A percentile compares a stretch with the other conserved stretches of the same genome.
Evolutionary conservation across 2,888 invertebrate species (phyloP).

Genomic region (Chaitophorus viminalis): DNA sequence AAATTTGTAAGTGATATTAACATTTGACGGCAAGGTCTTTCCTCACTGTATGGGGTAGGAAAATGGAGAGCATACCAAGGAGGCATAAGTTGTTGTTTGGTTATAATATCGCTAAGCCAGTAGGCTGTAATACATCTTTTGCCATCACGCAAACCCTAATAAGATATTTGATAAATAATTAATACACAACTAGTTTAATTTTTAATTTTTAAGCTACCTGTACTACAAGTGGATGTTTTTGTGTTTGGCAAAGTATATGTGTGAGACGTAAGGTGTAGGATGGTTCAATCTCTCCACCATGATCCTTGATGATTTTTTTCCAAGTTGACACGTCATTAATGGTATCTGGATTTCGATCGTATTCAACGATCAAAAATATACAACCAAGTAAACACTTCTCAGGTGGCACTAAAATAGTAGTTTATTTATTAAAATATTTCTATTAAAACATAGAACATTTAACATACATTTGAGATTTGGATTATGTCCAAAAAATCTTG

Average conservation of each 20-base stretch:
- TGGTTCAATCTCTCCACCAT: slow-evolving; percentile 89
- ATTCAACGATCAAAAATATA: slow-evolving; percentile 89
- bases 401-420: slow-evolving; percentile 74
- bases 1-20: slow-evolving; percentile 90
- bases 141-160: slow-evolving; percentile 72
- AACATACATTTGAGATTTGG: slow-evolving; percentile 80
- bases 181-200: background rate
- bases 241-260: slow-evolving; percentile 91
- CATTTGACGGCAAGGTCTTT: slow-evolving; percentile 73
- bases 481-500: slow-evolving; percentile 93
- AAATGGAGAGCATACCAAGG: slow-evolving; percentile 95
- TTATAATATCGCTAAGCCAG: slow-evolving; percentile 92
- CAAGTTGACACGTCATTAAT: slow-evolving; percentile 71
- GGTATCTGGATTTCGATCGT: slow-evolving; percentile 77
- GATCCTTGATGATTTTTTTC: slow-evolving; percentile 79
- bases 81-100: slow-evolving; percentile 84
- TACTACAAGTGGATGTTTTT: slow-evolving; percentile 89
- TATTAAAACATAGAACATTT: background rate
- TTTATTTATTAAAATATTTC: background rate
- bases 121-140: slow-evolving; percentile 83
- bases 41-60: slow-evolving; percentile 79
- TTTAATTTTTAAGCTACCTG: slow-evolving; percentile 70
- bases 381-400: slow-evolving; percentile 92
- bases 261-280: slow-evolving; percentile 88
- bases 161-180: slow-evolving; percentile 28